Evolutionary conservation across 2,888 invertebrate genomes (phyloP).

Genomic region (Plebejus anna): DNA sequence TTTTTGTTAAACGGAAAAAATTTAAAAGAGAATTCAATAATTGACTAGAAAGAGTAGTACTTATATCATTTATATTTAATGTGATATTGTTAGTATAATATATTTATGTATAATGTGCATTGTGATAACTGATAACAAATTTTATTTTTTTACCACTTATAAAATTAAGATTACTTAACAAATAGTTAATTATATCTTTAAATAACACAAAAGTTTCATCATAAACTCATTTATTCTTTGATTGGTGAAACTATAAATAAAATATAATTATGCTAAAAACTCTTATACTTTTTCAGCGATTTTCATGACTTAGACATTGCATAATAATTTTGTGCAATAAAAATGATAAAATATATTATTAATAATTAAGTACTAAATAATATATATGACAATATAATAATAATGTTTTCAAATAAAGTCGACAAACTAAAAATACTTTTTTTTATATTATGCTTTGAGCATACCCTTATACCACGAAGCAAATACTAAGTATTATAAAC

Average conservation of each 20-base stretch:
- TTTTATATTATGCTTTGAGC: neutral
- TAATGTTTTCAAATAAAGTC: neutral
- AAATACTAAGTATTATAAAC: too few species aligned
- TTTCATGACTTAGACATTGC: neutral
- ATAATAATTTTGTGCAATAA: neutral
- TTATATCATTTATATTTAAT: neutral
- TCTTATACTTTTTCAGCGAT: too few species aligned
- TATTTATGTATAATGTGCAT: neutral
- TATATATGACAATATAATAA: neutral
- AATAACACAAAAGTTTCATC: neutral
- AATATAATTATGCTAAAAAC: neutral
- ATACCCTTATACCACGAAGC: neutral
- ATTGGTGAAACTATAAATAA: constrained; percentile 1
- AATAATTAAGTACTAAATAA: neutral
- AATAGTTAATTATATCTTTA: neutral
- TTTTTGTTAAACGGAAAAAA: too few species aligned
- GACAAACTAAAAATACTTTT: neutral
- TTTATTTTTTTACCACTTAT: neutral
- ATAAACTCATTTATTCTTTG: neutral
- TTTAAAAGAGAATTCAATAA: too few species aligned
- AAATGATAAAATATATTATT: neutral
- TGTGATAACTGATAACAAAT: neutral
- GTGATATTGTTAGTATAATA: neutral
- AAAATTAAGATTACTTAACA: neutral
- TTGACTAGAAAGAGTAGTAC: neutral